These are phyloP conservation scores for Eupithecia pulchellata DNA, from an alignment of 2,888 invertebrate genomes.

Conservation along the genomic window DNA sequence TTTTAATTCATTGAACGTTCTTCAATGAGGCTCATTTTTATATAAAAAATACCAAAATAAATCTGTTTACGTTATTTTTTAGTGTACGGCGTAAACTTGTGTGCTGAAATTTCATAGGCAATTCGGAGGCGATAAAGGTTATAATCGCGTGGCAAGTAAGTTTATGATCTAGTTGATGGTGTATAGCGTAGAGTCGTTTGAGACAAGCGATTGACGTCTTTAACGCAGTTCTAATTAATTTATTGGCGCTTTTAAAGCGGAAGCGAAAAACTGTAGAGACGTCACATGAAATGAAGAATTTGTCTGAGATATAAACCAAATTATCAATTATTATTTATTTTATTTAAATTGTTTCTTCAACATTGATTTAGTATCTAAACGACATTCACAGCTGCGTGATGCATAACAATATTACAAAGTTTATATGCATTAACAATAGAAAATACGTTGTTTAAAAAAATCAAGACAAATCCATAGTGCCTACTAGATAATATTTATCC, in stretches of 20 bases:
- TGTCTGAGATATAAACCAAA: background rate
- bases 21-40: constrained; percentile 79
- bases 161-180: constrained; percentile 56
- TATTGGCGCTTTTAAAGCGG: constrained; percentile 80
- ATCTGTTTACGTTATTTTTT: constrained; percentile 78
- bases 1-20: constrained; percentile 77
- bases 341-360: background rate
- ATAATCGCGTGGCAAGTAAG: constrained; percentile 58
- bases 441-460: background rate
- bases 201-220: constrained; percentile 80
- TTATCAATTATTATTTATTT: background rate
- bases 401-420: background rate
- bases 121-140: constrained; percentile 60
- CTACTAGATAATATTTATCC: background rate
- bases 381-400: background rate
- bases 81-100: constrained; percentile 71
- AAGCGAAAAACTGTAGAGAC: constrained; percentile 65
- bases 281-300: constrained; percentile 20
- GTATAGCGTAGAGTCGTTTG: constrained; percentile 57
- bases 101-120: constrained; percentile 78
- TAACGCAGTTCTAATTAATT: constrained; percentile 78
- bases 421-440: background rate
- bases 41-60: constrained; percentile 78
- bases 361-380: background rate
- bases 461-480: background rate